Percentiles rank a stretch among this genome's conserved stretches.
These are phyloP conservation scores for Eledona agricola DNA, from an alignment of 2,888 invertebrate species.

Conservation along the genomic window DNA sequence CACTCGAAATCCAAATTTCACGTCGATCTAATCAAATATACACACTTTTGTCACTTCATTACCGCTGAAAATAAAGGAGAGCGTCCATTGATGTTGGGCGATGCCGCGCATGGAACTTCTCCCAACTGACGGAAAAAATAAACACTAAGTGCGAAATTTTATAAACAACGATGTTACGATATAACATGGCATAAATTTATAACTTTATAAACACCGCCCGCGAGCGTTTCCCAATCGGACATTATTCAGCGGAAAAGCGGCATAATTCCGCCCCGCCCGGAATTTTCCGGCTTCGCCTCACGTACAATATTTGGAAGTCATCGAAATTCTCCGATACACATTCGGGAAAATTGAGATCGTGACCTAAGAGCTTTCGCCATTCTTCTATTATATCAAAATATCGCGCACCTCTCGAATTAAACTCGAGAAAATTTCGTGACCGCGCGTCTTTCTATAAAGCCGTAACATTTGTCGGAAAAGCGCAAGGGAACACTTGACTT, in stretches of 20 bases:
- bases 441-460: slow-evolving; percentile 50
- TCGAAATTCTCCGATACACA: slow-evolving; percentile 60
- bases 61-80: slow-evolving; percentile 39
- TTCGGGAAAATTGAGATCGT: slow-evolving; percentile 59
- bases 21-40: slow-evolving; percentile 43
- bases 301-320: slow-evolving; percentile 58
- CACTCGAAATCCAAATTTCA: slow-evolving; percentile 17
- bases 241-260: too few species aligned
- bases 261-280: too few species aligned
- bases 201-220: slow-evolving; percentile 33
- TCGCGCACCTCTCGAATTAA: too few species aligned
- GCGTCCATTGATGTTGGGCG: slow-evolving; percentile 43
- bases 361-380: slow-evolving; percentile 44
- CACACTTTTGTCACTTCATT: slow-evolving; percentile 43
- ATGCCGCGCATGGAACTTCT: slow-evolving; percentile 45
- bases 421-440: too few species aligned
- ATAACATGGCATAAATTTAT: slow-evolving; percentile 31
- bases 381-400: slow-evolving; percentile 36
- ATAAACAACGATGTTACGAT: slow-evolving; percentile 29
- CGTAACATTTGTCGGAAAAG: slow-evolving; percentile 48
- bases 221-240: too few species aligned
- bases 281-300: slow-evolving; percentile 53
- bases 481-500: slow-evolving; percentile 48
- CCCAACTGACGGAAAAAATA: slow-evolving; percentile 40
- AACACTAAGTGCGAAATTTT: slow-evolving; percentile 37